Conservation (phyloP, 2,113 vertebrate genomes). For the Tragelaphus imberbis region DNA sequence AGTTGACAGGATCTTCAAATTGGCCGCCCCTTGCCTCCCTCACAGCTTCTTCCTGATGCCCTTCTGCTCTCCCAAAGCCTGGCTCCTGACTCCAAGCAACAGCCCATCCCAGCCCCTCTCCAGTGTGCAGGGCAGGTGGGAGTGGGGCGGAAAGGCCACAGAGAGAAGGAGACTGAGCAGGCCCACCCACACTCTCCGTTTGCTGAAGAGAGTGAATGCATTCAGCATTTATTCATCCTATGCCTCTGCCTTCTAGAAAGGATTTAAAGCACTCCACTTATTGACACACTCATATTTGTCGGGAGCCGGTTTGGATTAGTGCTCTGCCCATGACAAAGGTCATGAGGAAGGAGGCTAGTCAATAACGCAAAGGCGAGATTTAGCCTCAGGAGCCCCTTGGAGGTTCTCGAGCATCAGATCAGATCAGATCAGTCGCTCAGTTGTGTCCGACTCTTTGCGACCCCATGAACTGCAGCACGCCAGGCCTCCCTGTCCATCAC, state of each 20-base stretch:
- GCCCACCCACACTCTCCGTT: fast-evolving
- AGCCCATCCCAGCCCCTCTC: neutral
- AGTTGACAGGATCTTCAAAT: neutral
- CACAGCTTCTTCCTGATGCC: neutral
- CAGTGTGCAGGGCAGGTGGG: neutral
- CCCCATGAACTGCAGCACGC: too few relatives aligned
- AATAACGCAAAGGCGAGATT: too few relatives aligned
- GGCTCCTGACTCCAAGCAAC: neutral
- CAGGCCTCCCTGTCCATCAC: too few relatives aligned
- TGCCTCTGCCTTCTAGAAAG: neutral
- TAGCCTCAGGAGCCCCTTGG: too few relatives aligned
- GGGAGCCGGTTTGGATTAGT: too few relatives aligned
- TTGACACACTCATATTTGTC: neutral
- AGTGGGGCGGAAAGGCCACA: fast-evolving
- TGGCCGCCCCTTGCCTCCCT: neutral
- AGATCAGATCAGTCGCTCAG: too few relatives aligned
- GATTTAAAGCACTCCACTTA: neutral
- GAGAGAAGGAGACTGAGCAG: neutral
- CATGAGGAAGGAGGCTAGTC: too few relatives aligned
- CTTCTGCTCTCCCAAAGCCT: neutral
- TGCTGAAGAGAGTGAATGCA: neutral
- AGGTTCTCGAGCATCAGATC: too few relatives aligned
- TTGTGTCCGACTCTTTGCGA: too few relatives aligned
- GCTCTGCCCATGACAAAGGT: too few relatives aligned
- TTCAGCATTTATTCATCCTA: neutral